Base-by-base conservation (phyloP, 2,888 invertebrate species). In the Pyrrhia umbra region DNA sequence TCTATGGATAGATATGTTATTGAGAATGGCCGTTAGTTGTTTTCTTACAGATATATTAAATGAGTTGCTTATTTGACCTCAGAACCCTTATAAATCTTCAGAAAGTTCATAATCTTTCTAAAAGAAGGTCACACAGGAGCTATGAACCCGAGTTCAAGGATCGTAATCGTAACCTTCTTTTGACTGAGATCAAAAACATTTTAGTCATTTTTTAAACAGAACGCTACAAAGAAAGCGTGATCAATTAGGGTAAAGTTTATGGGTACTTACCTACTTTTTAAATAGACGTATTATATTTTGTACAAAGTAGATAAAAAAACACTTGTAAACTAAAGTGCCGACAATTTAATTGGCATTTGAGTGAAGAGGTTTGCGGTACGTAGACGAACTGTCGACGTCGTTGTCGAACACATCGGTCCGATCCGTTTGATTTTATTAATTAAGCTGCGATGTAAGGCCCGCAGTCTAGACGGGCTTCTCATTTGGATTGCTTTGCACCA, bases 371-470 rank as follows among this genome's bases (percentile, higher is more conserved):
- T 61, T 65, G 64, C 61, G 23, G 46, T 57, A 42, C 43, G 21
- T 43, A 50, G 45, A 49, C n/a, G 46, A 21, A 16, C 50, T 51
- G 20, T 51, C 59, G 51, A 61, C 49, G 62, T 13, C 47, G 57
- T 30, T 46, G 59, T 80, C 46, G 68, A 77, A 68, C 66, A 63
- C 68, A 77, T 70, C 58, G 64, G 62, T 68, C 52, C 72, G 60
- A 79, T 80, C 59, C 62, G 66, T 79, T 82, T 85, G 81, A 85
- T 82, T 84, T 81, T 77, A 86, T 87, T 85, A 87, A 87, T 86
- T 84, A 86, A 80, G 70, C 77, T 54, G 66, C 64, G 55, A 70
- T 67, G 66, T 74, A 68, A 75, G 70, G 64, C 64, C 54, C 71
- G 57, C 68, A 81, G 85, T 85, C 86, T 86, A 88, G 88, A 87